A percentile compares a stretch with the other conserved stretches of the same genome.
Conservation (phyloP, 2,113 vertebrate species). For the Eulemur macaco region DNA sequence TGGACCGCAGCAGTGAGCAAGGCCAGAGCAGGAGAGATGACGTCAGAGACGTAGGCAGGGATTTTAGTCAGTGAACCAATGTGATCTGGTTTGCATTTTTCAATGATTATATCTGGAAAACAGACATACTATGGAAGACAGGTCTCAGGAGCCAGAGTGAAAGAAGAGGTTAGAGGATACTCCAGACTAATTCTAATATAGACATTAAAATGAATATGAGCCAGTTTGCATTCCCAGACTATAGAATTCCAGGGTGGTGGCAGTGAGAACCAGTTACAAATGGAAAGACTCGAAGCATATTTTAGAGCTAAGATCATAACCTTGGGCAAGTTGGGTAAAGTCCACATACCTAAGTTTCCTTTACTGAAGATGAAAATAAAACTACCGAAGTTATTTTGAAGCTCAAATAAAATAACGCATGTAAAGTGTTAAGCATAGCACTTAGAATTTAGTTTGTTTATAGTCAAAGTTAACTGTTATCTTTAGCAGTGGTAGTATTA, state of each 20-base stretch:
- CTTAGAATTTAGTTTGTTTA: neutral
- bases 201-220: neutral
- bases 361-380: neutral
- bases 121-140: neutral
- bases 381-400: neutral
- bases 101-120: neutral
- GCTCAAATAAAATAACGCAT: neutral
- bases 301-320: neutral
- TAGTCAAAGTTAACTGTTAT: neutral
- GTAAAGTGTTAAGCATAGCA: neutral
- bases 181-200: neutral
- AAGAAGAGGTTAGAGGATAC: neutral
- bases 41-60: neutral
- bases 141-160: neutral
- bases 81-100: neutral
- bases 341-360: neutral
- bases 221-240: neutral
- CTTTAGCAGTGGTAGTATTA: neutral
- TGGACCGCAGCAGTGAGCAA: neutral
- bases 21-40: neutral
- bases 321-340: neutral
- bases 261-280: neutral
- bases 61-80: neutral
- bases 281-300: neutral
- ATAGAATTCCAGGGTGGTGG: neutral